Base-by-base conservation (phyloP, 2,888 invertebrate genomes). In the Caenorhabditis auriculariae region DNA sequence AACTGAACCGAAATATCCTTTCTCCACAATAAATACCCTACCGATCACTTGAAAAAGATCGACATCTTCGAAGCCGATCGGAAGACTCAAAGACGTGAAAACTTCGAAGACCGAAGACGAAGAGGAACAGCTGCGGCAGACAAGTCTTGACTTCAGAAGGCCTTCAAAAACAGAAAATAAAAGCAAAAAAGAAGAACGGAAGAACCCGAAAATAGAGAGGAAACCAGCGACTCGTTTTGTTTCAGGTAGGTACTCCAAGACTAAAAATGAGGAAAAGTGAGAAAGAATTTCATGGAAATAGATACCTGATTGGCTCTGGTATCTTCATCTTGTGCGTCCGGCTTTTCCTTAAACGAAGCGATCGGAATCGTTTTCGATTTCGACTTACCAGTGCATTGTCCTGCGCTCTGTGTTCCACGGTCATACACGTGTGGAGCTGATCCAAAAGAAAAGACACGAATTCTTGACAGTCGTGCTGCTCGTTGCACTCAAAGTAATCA, bases 401-500 rank as follows among this genome's bases (percentile, higher is more conserved):
- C 0, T 89, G 88, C 75, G 88, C 88, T 41, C 87, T 85, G 68
- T 86, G 87, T 0, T 90, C 90, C 12, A 91, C 82, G 85, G 92
- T 92, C 66, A 93, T 86, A 83, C 93, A 92, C 85, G 93, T 92
- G 84, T 93, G 93, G 70, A 93, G 86, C 47, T 91, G 89, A 85
- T 93, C 93, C 75, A 93, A 85, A 68, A 93, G 85, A 88, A 93
- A 93, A 49, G 91, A 91, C 29, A 93, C 87, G 70, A 93, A 86
- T 84, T 93, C 93, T 86, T 91, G 93, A 50, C 91, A 91, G 86
- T 93, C 93, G 84, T 93, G 93, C 84, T 93, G 93, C 12, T 91
- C 91, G 71, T 91, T 91, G 62, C 91, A 91, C 68, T 88, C 88
- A 82, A 93, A 89, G 72, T 89, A 87, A 32, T 91, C 90, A 53